Conservation (phyloP, 2,113 vertebrate genomes). For the Gorilla gorilla region DNA sequence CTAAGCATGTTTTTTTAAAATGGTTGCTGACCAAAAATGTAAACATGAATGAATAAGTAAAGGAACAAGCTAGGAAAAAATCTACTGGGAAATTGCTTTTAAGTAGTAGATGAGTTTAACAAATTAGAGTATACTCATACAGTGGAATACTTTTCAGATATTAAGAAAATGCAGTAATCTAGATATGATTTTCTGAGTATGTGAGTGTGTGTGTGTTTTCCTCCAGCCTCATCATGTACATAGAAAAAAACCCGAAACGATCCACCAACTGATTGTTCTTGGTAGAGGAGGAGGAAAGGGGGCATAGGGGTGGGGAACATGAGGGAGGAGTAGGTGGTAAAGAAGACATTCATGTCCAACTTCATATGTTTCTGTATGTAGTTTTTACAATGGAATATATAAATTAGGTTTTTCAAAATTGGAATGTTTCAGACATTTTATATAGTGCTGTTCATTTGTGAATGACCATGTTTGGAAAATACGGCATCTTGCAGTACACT, state of each 20-base stretch:
- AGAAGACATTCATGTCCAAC: not conserved
- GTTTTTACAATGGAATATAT: not conserved
- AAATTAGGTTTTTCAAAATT: not conserved
- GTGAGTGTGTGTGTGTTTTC: not conserved
- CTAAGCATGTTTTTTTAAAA: not conserved
- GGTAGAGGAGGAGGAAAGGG: not conserved
- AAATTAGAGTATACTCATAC: not conserved
- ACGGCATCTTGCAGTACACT: not conserved
- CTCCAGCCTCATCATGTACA: not conserved
- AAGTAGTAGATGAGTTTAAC: not conserved
- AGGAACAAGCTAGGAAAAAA: not conserved
- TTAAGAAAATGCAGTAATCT: not conserved
- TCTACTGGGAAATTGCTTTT: not conserved
- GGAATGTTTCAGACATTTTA: not conserved
- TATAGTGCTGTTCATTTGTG: not conserved
- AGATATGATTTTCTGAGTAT: not conserved
- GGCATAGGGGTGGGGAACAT: not conserved
- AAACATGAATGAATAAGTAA: slow-evolving; percentile 33
- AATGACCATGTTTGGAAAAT: not conserved
- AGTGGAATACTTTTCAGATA: not conserved
- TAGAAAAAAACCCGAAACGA: not conserved
- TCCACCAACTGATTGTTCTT: not conserved
- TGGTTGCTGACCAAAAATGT: not conserved
- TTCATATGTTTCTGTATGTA: not conserved
- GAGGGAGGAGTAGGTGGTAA: not conserved